Evolutionary conservation across 2,888 invertebrate genomes (phyloP).

Genomic region (Alitta virens): DNA sequence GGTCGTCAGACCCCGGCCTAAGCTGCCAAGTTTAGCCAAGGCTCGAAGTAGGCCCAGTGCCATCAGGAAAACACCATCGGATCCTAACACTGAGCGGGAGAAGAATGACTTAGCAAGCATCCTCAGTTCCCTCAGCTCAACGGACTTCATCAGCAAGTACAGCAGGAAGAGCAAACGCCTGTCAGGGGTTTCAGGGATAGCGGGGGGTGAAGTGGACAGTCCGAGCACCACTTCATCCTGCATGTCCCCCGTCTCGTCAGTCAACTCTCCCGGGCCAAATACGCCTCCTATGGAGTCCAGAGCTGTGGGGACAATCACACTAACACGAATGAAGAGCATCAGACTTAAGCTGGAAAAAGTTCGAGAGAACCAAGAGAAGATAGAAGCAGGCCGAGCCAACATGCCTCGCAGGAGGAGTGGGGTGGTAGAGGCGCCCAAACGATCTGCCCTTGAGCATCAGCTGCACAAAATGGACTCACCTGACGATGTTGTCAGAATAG

Average conservation of each 20-base stretch:
- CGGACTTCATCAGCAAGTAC: conserved; percentile 26
- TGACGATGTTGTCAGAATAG: no score
- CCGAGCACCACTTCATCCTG: neutral
- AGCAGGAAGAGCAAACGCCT: conserved; percentile 9
- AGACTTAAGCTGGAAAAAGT: conserved; percentile 16
- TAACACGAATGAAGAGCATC: conserved; percentile 15
- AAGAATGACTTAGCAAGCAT: conserved; percentile 14
- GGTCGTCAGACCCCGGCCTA: conserved; percentile 22
- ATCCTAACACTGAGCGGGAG: neutral
- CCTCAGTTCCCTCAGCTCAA: conserved; percentile 17
- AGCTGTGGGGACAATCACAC: conserved; percentile 1
- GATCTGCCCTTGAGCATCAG: neutral
- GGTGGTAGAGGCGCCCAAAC: neutral
- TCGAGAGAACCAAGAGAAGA: conserved; percentile 13
- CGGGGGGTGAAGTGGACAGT: neutral
- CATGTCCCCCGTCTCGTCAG: conserved; percentile 13
- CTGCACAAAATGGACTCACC: neutral
- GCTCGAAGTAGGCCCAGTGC: neutral
- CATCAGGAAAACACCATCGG: neutral
- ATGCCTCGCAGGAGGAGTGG: neutral
- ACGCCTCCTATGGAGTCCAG: neutral
- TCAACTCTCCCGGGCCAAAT: neutral
- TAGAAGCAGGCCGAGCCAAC: conserved; percentile 4
- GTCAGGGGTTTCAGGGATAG: neutral
- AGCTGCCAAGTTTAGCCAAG: conserved; percentile 11